Evolutionary conservation across 1,140 invertebrate genomes (phyloP), one percentile per base, ranked within the genome.

Genomic region (Brachionus rotundiformis): DNA sequence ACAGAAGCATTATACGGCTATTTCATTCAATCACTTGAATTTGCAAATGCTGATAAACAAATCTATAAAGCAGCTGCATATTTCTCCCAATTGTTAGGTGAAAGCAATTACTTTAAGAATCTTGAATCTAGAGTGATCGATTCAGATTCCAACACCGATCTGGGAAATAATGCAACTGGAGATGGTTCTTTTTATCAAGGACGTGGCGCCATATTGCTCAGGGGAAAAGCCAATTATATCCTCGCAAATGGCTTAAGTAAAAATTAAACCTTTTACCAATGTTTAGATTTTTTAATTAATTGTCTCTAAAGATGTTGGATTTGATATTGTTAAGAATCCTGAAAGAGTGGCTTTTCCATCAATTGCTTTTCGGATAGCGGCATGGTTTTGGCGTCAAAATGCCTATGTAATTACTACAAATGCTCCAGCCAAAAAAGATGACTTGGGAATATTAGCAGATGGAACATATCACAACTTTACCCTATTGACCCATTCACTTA

Each of bases 401-500:
- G 36, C 68, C 10, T 73, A 25, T 44, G 68, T 73, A 4, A 44
- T 73, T 3, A 73, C 33, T 8, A 44, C 68, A 73, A 73, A 73
- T 19, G 36, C 23, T 13, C 6, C 7, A 11, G 68, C 68, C 7
- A 73, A 25, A 23, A 41, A 73, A 73, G 23, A 41, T n/a, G 68
- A 73, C 23, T 27, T 73, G 19, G 36, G 68, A 10, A 19, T 73
- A 44, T 25, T 73, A 41, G 68, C 68, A 3, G 68, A 73, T 73
- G 68, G 68, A 73, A 73, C 68, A 27, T 73, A 44, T 25, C 68
- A 73, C 8, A 73, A 73, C n/a, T 73, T 73, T 25, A 73, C 68
- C 7, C 25, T 73, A 47, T 25, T 73, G 3, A 73, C 68, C 8
- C 27, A 73, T 31, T 23, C 68, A 1, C 25, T 73, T 3, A 73